A percentile compares a stretch with the other conserved stretches of the same genome.
Conservation (phyloP, 2,113 vertebrate species). For the Ammospiza caudacuta region DNA sequence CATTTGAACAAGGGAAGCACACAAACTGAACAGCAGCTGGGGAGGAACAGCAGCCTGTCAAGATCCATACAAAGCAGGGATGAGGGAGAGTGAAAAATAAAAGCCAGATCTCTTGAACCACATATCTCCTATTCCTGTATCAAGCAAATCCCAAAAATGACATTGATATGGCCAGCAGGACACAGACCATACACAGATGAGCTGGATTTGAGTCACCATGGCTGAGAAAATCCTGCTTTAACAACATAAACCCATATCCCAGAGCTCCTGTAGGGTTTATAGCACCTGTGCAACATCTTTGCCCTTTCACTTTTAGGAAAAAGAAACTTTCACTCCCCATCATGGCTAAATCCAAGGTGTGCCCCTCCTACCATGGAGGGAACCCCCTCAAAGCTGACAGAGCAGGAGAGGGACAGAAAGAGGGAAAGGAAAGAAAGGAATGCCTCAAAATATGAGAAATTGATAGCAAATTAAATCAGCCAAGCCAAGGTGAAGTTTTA, state of each 20-base stretch:
- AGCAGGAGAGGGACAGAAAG: not conserved
- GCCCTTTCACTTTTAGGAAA: not conserved
- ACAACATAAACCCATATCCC: not conserved
- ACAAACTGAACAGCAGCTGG: conserved; percentile 26
- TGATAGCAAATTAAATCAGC: conserved; percentile 58
- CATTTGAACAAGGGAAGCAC: not conserved
- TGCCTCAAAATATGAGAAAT: not conserved
- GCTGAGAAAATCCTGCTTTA: not conserved
- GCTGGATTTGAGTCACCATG: not conserved
- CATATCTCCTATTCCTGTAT: not conserved
- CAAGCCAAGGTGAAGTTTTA: conserved; percentile 41
- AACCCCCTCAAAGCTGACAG: not conserved
- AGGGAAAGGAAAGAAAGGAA: not conserved
- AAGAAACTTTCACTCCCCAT: not conserved
- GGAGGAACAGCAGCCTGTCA: conserved; percentile 26
- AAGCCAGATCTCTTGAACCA: not conserved
- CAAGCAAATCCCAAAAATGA: not conserved
- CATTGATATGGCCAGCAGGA: rapidly evolving
- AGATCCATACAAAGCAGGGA: not conserved
- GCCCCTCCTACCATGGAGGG: rapidly evolving
- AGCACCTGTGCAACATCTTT: not conserved
- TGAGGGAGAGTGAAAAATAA: not conserved
- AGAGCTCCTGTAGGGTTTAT: not conserved
- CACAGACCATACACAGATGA: rapidly evolving
- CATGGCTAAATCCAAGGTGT: not conserved